Conservation (phyloP, 2,888 invertebrate genomes). For the Salticus scenicus region DNA sequence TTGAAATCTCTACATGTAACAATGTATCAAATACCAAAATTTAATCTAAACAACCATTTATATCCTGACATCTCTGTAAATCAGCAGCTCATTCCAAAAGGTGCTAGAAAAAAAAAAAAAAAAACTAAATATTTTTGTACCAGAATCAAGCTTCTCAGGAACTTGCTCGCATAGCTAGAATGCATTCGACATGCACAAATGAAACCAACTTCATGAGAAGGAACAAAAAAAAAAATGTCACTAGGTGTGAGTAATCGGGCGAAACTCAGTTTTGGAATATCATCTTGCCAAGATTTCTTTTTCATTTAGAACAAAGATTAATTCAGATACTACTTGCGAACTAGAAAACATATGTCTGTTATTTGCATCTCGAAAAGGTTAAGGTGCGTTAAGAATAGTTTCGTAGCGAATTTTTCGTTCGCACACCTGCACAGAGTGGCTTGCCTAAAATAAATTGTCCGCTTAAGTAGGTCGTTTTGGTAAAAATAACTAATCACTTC, state of each 20-base stretch:
- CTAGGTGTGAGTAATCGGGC: constrained; percentile 29
- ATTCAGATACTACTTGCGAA: background rate
- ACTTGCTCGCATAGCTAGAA: background rate
- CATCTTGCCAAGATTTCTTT: constrained; percentile 39
- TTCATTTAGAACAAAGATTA: background rate
- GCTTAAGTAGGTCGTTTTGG: background rate
- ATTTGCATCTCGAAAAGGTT: background rate
- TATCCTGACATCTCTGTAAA: no score
- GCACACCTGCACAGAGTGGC: background rate
- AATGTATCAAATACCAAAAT: no score
- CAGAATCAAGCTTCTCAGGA: background rate
- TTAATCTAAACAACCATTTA: no score
- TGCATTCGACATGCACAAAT: background rate
- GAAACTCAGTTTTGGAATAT: constrained; percentile 5
- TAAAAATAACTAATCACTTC: background rate
- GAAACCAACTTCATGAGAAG: background rate
- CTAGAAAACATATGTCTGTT: background rate
- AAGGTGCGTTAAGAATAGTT: constrained; percentile 21
- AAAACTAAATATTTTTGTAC: background rate
- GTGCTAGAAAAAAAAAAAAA: no score
- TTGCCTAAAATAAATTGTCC: background rate
- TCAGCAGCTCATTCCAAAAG: no score
- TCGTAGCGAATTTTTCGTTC: background rate
- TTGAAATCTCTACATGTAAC: no score
- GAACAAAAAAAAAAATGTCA: background rate